phyloP scores from a whole-genome alignment of 2,113 vertebrate species.

The Sturnira hondurensis region DNA sequence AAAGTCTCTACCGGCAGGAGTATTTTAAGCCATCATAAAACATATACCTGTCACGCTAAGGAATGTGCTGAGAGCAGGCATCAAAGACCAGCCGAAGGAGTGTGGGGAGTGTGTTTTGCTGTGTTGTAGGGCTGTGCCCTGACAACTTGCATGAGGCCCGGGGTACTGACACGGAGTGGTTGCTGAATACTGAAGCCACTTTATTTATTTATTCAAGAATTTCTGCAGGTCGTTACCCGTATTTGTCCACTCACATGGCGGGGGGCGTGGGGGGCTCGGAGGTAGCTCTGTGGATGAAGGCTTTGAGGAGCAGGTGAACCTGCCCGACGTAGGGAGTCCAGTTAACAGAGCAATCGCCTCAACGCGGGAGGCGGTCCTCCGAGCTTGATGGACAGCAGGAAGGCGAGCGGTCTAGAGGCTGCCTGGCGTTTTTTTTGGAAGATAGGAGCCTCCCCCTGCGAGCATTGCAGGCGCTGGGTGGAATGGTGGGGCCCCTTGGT shows the following conservation, averaged over 20 bases:
- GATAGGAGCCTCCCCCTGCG: background rate
- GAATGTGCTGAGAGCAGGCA: constrained; percentile 49
- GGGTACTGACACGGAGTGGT: background rate
- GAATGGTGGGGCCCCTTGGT: background rate
- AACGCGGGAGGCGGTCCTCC: background rate
- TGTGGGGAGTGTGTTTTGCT: constrained; percentile 35
- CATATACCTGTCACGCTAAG: constrained; percentile 53
- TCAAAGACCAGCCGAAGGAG: background rate
- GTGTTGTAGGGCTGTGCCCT: constrained; percentile 31
- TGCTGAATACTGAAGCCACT: background rate
- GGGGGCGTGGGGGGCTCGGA: background rate
- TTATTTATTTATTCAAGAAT: background rate
- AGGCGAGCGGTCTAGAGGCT: background rate
- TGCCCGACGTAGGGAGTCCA: background rate
- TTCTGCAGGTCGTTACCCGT: background rate
- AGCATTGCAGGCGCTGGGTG: background rate
- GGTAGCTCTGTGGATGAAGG: background rate
- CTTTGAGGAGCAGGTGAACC: background rate
- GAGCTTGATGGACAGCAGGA: background rate
- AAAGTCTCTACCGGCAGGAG: constrained; percentile 14
- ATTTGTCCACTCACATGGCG: background rate
- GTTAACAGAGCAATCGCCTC: background rate
- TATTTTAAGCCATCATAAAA: constrained; percentile 49
- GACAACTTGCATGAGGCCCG: background rate
- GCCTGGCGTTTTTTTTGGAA: background rate